Conservation (phyloP, 2,888 invertebrate species). For the Chrysolina haemoptera region DNA sequence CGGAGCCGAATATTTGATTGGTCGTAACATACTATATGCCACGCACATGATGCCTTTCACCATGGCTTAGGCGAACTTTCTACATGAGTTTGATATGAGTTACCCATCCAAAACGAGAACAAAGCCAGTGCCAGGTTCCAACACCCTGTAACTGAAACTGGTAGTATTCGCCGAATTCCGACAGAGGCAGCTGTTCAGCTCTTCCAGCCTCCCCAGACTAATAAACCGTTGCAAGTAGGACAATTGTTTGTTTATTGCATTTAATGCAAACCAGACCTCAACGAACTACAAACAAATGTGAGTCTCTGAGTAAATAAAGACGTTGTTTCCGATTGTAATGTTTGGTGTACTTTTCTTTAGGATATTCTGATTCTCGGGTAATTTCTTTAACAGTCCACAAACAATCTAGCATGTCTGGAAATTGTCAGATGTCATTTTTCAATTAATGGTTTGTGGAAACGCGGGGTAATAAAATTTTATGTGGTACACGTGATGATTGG, state of each 20-base stretch:
- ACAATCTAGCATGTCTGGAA: slow-evolving; percentile 23
- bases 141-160: slow-evolving; percentile 2
- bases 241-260: slow-evolving; percentile 41
- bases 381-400: slow-evolving; percentile 23
- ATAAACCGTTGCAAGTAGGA: slow-evolving; percentile 36
- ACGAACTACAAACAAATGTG: slow-evolving; percentile 43
- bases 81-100: too few relatives aligned
- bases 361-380: background rate
- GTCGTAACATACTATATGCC: too few relatives aligned
- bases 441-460: slow-evolving; percentile 1
- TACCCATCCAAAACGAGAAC: too few relatives aligned
- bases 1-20: too few relatives aligned
- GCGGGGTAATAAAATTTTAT: slow-evolving; percentile 22
- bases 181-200: slow-evolving; percentile 25
- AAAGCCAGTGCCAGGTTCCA: too few relatives aligned
- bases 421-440: slow-evolving; percentile 22
- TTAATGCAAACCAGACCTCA: slow-evolving; percentile 40
- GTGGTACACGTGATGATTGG: background rate
- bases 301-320: slow-evolving; percentile 32
- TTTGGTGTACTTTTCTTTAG: slow-evolving; percentile 26
- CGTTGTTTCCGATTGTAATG: slow-evolving; percentile 18
- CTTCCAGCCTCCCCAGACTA: slow-evolving; percentile 9
- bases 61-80: too few relatives aligned
- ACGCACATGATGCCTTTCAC: too few relatives aligned
- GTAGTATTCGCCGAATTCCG: slow-evolving; percentile 1